phyloP scores from a whole-genome alignment of 2,113 vertebrate species.

The Phalacrocorax carbo region DNA sequence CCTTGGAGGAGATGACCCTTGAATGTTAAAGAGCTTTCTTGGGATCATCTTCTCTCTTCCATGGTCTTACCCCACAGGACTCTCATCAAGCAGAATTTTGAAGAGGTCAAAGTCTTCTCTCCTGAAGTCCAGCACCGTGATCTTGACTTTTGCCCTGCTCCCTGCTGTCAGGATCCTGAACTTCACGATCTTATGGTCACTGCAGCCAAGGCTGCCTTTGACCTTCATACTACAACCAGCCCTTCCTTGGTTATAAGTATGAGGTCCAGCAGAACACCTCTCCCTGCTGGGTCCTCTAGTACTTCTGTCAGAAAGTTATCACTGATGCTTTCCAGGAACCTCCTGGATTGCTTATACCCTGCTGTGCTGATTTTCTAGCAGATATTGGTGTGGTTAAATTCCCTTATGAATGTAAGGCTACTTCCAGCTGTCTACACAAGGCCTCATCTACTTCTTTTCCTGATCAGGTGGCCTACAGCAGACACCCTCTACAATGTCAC shows the following conservation, averaged over 20 bases:
- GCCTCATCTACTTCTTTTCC: not conserved
- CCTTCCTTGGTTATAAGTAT: not conserved
- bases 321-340: not conserved
- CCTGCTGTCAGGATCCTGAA: not conserved
- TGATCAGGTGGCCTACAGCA: not conserved
- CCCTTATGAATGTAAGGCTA: not conserved
- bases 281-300: not conserved
- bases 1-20: not conserved
- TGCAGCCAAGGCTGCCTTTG: not conserved
- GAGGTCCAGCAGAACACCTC: not conserved
- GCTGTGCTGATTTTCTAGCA: not conserved
- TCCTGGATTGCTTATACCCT: not conserved
- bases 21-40: not conserved
- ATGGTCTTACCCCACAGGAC: not conserved
- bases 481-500: not conserved
- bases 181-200: not conserved
- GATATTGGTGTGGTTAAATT: not conserved
- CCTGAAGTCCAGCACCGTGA: not conserved
- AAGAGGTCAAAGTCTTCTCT: not conserved
- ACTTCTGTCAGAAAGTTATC: not conserved
- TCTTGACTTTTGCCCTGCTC: not conserved
- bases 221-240: not conserved
- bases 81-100: not conserved
- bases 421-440: not conserved
- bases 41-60: not conserved